A percentile compares a stretch with the other conserved stretches of the same genome.
These are phyloP conservation scores for Ictalurus punctatus DNA, from an alignment of 2,113 vertebrate genomes.

Conservation along the genomic window DNA sequence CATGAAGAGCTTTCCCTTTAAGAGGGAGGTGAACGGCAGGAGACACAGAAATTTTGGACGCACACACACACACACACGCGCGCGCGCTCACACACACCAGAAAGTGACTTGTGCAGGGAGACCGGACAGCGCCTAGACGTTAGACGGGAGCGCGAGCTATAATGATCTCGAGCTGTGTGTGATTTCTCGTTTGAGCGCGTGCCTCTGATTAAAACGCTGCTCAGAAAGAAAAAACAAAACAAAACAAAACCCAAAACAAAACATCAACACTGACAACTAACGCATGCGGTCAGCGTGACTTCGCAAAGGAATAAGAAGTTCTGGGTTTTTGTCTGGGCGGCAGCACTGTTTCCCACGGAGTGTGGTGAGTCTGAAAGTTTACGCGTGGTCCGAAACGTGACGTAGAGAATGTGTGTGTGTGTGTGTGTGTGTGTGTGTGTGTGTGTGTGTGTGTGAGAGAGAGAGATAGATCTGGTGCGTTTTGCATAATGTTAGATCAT, in stretches of 20 bases:
- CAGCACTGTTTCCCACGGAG: constrained; percentile 42
- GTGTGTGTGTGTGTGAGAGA: no score
- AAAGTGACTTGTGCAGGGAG: constrained; percentile 64
- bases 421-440: background rate
- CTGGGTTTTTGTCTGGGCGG: background rate
- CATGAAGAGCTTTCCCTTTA: constrained; percentile 74
- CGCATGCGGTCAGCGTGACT: background rate
- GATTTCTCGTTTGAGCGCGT: background rate
- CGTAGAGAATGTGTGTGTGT: background rate
- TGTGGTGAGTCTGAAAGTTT: constrained; percentile 54
- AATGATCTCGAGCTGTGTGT: background rate
- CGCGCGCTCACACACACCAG: background rate
- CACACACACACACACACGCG: background rate
- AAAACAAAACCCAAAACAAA: background rate
- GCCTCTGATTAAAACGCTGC: background rate
- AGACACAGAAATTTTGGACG: constrained; percentile 65
- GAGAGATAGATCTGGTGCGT: background rate
- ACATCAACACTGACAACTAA: background rate
- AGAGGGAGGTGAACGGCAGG: constrained; percentile 75
- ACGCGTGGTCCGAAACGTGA: background rate
- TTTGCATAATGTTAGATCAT: background rate
- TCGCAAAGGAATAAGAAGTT: constrained; percentile 40
- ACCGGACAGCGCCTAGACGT: constrained; percentile 48
- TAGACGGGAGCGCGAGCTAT: background rate
- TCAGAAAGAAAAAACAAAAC: background rate